Percentiles rank a stretch among this genome's conserved stretches.
Conservation (phyloP, 1,140 invertebrate species). For the Acromyrmex charruanus region DNA sequence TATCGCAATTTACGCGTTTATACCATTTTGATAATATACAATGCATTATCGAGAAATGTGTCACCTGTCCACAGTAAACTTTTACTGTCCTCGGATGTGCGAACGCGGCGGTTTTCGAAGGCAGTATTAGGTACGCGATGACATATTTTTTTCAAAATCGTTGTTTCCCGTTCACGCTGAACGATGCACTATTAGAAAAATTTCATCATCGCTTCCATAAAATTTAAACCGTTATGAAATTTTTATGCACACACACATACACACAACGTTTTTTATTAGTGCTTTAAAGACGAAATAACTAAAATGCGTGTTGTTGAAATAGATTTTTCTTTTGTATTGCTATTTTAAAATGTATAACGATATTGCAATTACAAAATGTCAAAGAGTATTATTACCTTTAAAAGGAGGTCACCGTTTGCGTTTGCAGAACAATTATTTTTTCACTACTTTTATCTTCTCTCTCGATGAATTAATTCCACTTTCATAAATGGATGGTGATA, state of each 20-base stretch:
- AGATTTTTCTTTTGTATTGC: background rate
- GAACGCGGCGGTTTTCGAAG: constrained; percentile 26
- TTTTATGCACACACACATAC: background rate
- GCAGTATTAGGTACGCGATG: constrained; percentile 2
- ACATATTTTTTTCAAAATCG: background rate
- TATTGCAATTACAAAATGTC: constrained; percentile 3
- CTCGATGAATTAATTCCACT: constrained; percentile 19
- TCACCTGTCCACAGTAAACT: background rate
- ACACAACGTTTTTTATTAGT: background rate
- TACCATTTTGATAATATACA: background rate
- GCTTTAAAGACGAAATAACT: background rate
- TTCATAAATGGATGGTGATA: constrained; percentile 33
- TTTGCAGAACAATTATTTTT: constrained; percentile 26
- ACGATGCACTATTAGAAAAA: background rate
- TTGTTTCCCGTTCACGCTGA: background rate
- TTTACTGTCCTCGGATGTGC: constrained; percentile 22
- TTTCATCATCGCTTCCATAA: background rate
- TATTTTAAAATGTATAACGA: background rate
- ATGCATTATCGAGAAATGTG: background rate
- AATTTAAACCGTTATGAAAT: background rate
- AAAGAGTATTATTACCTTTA: constrained; percentile 30
- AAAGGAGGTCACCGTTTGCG: constrained; percentile 51
- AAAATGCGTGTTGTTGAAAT: background rate
- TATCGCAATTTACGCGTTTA: background rate
- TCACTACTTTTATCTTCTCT: background rate